Percentiles rank a stretch among this genome's conserved stretches.
These are phyloP conservation scores for Anolis carolinensis DNA, from an alignment of 2,113 vertebrate species.

Conservation along the genomic window DNA sequence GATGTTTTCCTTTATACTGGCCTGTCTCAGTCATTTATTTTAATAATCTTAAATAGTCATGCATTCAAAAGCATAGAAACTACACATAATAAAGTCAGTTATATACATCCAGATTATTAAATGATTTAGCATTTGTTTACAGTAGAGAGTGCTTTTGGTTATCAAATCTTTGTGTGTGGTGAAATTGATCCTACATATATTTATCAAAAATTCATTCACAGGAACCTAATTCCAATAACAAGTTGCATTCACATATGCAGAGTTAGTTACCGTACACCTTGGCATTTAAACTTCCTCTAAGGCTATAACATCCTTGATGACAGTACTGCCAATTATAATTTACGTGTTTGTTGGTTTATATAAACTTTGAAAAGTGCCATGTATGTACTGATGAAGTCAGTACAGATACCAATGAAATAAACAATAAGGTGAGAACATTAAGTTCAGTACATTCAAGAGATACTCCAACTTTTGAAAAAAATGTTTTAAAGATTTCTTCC, in stretches of 20 bases:
- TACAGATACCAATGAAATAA: not conserved
- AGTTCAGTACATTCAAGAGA: not conserved
- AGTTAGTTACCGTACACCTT: not conserved
- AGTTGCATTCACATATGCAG: not conserved
- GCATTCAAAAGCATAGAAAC: not conserved
- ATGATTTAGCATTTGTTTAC: not conserved
- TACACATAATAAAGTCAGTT: not conserved
- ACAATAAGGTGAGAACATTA: not conserved
- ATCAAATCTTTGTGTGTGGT: not conserved
- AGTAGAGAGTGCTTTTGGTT: not conserved
- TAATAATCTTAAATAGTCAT: not conserved
- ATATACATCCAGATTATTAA: not conserved
- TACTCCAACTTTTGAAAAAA: not conserved
- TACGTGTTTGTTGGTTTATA: not conserved
- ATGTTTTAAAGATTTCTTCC: not conserved
- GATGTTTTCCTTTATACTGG: not conserved
- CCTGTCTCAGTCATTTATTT: too few species aligned
- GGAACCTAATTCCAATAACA: not conserved
- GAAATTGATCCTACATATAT: not conserved
- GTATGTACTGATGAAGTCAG: not conserved
- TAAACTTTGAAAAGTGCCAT: not conserved
- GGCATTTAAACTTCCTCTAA: not conserved
- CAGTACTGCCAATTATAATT: not conserved
- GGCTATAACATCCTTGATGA: not conserved
- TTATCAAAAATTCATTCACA: not conserved